A percentile compares a stretch with the other conserved stretches of the same genome.
phyloP scores from a whole-genome alignment of 2,113 vertebrate genomes.

The Egretta garzetta region DNA sequence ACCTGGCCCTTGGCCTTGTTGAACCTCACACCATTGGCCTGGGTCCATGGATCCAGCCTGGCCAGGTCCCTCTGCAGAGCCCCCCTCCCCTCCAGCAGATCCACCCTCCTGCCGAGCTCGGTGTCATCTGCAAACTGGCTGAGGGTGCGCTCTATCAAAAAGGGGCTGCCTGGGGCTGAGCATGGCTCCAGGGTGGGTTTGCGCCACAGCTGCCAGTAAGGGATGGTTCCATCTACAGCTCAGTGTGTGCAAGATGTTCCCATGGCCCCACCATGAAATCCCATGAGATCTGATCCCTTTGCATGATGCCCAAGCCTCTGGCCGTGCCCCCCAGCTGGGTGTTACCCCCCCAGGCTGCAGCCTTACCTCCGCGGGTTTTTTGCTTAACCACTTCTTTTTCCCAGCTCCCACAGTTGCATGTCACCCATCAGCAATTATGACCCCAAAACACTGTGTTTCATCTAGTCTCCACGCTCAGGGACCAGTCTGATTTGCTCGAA shows the following conservation, averaged over 20 bases:
- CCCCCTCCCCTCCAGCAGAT: no score
- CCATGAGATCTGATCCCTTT: background rate
- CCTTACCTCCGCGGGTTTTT: background rate
- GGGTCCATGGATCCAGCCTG: no score
- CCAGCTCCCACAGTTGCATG: background rate
- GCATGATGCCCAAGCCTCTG: background rate
- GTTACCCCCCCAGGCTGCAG: background rate
- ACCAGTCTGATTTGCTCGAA: background rate
- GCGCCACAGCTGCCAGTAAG: background rate
- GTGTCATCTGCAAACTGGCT: no score
- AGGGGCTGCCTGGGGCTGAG: background rate
- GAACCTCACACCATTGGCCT: no score
- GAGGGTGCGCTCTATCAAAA: background rate
- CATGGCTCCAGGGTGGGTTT: background rate
- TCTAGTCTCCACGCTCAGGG: background rate
- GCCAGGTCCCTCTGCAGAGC: no score
- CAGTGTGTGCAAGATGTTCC: accelerated
- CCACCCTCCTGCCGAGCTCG: no score
- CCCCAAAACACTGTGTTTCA: background rate
- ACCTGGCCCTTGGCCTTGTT: no score
- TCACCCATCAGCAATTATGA: background rate
- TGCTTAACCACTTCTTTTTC: background rate
- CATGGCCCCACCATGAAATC: background rate
- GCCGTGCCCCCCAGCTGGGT: background rate
- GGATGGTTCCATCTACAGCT: background rate